Conservation (phyloP, 2,113 vertebrate species). For the Oophaga pumilio region DNA sequence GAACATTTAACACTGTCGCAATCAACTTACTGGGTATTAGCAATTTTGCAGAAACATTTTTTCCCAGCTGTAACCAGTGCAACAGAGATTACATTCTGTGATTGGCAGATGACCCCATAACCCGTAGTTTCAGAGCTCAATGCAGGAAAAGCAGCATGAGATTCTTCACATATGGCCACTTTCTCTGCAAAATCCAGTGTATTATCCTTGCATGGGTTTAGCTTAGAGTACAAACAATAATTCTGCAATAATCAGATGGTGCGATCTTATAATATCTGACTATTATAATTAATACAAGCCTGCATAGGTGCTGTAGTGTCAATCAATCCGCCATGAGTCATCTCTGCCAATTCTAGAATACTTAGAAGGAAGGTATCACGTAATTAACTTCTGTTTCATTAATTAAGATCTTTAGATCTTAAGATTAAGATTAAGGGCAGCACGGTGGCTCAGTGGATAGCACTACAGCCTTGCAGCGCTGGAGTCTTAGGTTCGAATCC, state of each 20-base stretch:
- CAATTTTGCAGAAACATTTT: not conserved
- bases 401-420: no score
- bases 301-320: not conserved
- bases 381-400: no score
- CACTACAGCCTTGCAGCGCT: no score
- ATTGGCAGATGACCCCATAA: conserved; percentile 26
- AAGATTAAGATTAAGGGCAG: no score
- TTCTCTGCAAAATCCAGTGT: conserved; percentile 16
- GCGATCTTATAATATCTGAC: not conserved
- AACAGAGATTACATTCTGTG: conserved; percentile 14
- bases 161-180: conserved; percentile 17
- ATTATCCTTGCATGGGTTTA: not conserved
- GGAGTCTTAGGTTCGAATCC: no score
- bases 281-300: not conserved
- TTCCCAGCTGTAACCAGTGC: not conserved
- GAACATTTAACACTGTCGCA: not conserved
- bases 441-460: no score
- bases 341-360: not conserved
- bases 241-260: conserved; percentile 3
- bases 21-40: conserved; percentile 1
- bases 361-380: not conserved
- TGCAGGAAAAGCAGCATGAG: conserved; percentile 5
- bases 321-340: not conserved
- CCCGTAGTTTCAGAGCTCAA: not conserved
- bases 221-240: not conserved